phyloP scores from a whole-genome alignment of 2,888 invertebrate genomes.

The Nephrotoma appendiculata region DNA sequence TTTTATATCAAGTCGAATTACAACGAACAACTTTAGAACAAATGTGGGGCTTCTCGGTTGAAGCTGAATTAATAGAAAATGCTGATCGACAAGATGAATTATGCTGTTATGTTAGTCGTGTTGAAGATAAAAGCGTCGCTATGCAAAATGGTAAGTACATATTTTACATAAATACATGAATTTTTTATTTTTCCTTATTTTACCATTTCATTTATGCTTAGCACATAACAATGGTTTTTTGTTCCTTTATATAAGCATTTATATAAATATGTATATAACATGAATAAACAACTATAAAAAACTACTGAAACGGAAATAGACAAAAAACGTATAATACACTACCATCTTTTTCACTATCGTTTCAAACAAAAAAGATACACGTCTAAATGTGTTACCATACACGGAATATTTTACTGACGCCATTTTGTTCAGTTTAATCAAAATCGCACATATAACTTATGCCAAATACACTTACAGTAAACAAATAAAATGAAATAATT shows the following conservation, averaged over 20 bases:
- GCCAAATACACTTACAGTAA: background rate
- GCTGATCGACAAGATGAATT: slow-evolving; percentile 92
- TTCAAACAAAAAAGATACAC: background rate
- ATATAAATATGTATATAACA: background rate
- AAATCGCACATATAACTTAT: background rate
- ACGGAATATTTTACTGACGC: background rate
- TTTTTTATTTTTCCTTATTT: background rate
- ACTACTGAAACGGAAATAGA: background rate
- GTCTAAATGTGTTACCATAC: background rate
- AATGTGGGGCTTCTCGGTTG: slow-evolving; percentile 97
- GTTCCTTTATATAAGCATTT: background rate
- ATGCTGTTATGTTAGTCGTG: slow-evolving; percentile 92
- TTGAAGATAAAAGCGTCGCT: slow-evolving; percentile 89
- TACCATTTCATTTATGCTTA: background rate
- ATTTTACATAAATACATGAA: background rate
- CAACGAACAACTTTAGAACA: slow-evolving; percentile 79
- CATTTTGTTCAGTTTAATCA: background rate
- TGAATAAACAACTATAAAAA: background rate
- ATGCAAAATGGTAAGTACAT: slow-evolving; percentile 77
- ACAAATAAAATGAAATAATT: too few species aligned
- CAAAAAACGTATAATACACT: background rate
- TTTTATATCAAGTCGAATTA: slow-evolving; percentile 90
- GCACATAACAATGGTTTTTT: background rate
- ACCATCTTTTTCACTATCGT: background rate
- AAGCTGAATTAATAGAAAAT: slow-evolving; percentile 93